Evolutionary conservation across 1,140 invertebrate species (phyloP).

Genomic region (Venustaconcha ellipsiformis): DNA sequence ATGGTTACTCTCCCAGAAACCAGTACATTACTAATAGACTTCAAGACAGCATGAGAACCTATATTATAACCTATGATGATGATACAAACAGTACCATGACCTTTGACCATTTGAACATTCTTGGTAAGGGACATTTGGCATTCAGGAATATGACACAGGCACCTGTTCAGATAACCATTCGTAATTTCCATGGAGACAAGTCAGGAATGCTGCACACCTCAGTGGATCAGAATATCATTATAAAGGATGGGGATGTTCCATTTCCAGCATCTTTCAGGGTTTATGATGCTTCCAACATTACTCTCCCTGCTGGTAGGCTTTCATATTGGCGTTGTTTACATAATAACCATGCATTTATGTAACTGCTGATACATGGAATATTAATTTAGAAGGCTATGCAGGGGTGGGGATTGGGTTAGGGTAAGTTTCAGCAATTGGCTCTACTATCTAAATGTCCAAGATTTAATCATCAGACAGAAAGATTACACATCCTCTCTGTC

Average conservation of each 20-base stretch:
- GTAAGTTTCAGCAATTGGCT: too few species aligned
- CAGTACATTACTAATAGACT: conserved; percentile 35
- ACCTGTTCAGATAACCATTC: conserved; percentile 36
- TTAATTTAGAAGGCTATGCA: too few species aligned
- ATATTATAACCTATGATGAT: conserved; percentile 36
- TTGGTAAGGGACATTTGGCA: conserved; percentile 47
- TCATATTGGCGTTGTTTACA: too few species aligned
- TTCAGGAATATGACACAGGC: conserved; percentile 29
- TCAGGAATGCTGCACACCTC: conserved; percentile 52
- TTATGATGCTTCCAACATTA: conserved; percentile 41
- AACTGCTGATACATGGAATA: too few species aligned
- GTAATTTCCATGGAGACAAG: conserved; percentile 48
- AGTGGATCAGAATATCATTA: conserved; percentile 37
- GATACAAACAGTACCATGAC: conserved; percentile 22
- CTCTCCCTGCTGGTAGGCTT: conserved; percentile 45
- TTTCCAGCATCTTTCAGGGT: conserved; percentile 54
- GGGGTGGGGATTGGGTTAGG: too few species aligned
- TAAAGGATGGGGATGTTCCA: conserved; percentile 45
- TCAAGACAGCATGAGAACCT: conserved; percentile 49
- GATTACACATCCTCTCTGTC: too few species aligned
- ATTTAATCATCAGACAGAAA: too few species aligned
- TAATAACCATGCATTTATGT: too few species aligned
- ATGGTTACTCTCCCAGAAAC: conserved; percentile 34
- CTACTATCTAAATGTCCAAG: too few species aligned
- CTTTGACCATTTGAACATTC: conserved; percentile 44